These are phyloP conservation scores for Dunckerocampus dactyliophorus DNA, from an alignment of 2,113 vertebrate species.

Conservation along the genomic window DNA sequence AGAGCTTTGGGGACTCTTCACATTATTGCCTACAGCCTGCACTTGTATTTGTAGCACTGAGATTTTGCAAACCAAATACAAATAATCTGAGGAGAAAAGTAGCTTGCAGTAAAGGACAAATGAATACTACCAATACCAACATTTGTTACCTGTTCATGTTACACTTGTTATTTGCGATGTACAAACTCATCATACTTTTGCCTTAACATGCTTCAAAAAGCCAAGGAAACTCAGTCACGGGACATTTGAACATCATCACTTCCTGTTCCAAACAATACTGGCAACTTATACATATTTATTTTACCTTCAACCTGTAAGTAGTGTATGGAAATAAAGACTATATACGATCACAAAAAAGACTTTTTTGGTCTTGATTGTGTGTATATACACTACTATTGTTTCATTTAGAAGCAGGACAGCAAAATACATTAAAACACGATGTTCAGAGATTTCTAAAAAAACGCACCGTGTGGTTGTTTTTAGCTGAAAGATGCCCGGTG, in stretches of 20 bases:
- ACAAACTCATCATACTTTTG: constrained; percentile 44
- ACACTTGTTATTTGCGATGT: constrained; percentile 22
- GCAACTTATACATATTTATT: constrained; percentile 38
- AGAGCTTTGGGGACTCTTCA: neutral
- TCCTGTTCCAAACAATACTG: constrained; percentile 26
- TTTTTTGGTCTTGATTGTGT: constrained; percentile 35
- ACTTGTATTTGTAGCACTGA: constrained; percentile 51
- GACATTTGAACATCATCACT: constrained; percentile 31
- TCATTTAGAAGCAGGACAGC: neutral
- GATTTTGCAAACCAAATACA: constrained; percentile 22
- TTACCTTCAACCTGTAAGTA: constrained; percentile 54
- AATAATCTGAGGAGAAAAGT: constrained; percentile 8
- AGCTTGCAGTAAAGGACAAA: constrained; percentile 46
- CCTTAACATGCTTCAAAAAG: constrained; percentile 62
- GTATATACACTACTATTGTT: constrained; percentile 15
- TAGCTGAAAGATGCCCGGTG: neutral
- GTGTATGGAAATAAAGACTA: constrained; percentile 62
- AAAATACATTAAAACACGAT: neutral
- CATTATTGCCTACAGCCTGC: constrained; percentile 12
- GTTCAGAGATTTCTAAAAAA: neutral
- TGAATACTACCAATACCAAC: constrained; percentile 26
- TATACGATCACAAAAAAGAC: constrained; percentile 47
- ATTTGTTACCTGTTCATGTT: constrained; percentile 12
- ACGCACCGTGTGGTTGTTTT: neutral
- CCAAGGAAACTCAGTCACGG: constrained; percentile 53